phyloP scores from a whole-genome alignment of 2,113 vertebrate species.

The Grus americana region DNA sequence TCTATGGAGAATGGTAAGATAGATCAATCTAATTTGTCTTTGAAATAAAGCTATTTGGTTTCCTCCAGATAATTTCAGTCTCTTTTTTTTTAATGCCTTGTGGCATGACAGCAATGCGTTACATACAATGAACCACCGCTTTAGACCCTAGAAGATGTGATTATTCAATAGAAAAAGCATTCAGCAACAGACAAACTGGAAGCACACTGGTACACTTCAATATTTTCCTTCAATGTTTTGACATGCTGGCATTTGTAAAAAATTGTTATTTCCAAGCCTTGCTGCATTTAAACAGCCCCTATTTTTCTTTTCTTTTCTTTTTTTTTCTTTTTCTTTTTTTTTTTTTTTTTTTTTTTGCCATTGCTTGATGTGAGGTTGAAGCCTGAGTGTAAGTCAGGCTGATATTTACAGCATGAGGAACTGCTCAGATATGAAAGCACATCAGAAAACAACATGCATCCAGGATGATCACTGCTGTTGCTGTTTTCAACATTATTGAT shows the following conservation, averaged over 20 bases:
- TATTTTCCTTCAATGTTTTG: slow-evolving; percentile 18
- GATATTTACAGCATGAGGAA: neutral
- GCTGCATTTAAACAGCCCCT: slow-evolving; percentile 7
- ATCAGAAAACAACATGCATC: slow-evolving; percentile 18
- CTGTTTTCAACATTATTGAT: slow-evolving; percentile 28
- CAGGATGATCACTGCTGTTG: neutral
- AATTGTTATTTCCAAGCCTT: slow-evolving; percentile 5
- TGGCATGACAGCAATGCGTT: neutral
- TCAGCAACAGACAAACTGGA: slow-evolving; percentile 3
- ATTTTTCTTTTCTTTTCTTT: neutral
- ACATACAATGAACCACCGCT: neutral
- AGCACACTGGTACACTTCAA: neutral
- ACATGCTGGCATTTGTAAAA: neutral
- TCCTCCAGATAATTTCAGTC: slow-evolving; percentile 51
- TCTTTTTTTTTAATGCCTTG: slow-evolving; percentile 26
- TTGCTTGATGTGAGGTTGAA: neutral
- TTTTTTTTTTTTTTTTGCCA: neutral
- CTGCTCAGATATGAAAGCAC: neutral
- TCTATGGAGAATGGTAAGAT: neutral
- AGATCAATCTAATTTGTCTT: slow-evolving; percentile 49
- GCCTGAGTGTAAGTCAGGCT: neutral
- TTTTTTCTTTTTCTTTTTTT: neutral
- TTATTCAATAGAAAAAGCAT: slow-evolving; percentile 40
- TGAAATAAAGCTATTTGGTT: slow-evolving; percentile 51
- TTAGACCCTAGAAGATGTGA: neutral